Conservation (phyloP, 2,113 vertebrate species). For the Anguilla rostrata region DNA sequence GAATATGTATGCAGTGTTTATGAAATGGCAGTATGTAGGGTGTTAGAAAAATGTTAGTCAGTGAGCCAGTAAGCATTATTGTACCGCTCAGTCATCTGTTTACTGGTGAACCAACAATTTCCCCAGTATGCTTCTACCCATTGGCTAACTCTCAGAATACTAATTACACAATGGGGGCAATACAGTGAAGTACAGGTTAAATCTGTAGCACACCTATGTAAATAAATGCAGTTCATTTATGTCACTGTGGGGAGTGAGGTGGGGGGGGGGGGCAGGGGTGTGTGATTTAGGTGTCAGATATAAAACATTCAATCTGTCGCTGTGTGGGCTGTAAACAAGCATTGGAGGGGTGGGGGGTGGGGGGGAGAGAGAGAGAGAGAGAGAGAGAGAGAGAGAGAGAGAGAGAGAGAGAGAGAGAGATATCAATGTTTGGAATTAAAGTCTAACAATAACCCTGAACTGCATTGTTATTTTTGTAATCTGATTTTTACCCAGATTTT, state of each 20-base stretch:
- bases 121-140: neutral
- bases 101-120: neutral
- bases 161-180: neutral
- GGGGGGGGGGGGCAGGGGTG: neutral
- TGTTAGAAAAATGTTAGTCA: neutral
- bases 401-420: too few relatives aligned
- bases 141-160: neutral
- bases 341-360: neutral
- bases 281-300: constrained; percentile 11
- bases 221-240: constrained; percentile 16
- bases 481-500: too few relatives aligned
- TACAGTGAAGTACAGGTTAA: neutral
- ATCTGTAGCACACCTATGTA: neutral
- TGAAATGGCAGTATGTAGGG: neutral
- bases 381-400: too few relatives aligned
- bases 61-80: neutral
- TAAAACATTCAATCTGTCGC: neutral
- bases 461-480: too few relatives aligned
- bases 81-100: neutral
- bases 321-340: neutral
- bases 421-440: too few relatives aligned
- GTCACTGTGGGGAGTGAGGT: neutral
- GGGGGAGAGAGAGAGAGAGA: too few relatives aligned
- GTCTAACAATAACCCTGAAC: too few relatives aligned
- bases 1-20: too few relatives aligned